Base-by-base conservation (phyloP, 2,797 vertebrate species). In the Yasuhikotakia modesta region DNA sequence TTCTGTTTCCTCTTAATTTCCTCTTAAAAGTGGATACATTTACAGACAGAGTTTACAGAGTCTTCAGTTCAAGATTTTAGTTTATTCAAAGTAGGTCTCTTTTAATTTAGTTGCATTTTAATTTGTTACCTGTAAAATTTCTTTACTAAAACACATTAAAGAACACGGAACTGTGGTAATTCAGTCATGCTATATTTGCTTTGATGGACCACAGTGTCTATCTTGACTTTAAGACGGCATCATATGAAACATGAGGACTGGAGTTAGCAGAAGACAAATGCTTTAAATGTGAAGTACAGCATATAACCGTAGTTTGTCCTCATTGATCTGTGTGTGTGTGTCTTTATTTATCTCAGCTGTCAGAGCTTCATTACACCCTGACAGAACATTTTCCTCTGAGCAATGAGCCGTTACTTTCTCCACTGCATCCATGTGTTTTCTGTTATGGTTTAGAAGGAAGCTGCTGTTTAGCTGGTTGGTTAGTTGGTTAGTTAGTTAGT, bases 371-470 rank as follows among this genome's bases (percentile, higher is more conserved):
- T 71, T 70, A 27, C 46, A 24, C 83, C 81, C 78, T 82, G 86
- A 87, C 85, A 86, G 86, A 87, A 87, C 85, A 80, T 79, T 86
- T 87, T 84, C 7, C 73, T 83, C 71, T 90, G 86, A 90, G 83
- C 81, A 83, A 91, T 88, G 79, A 35, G 85, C 70, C 78, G 67
- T 74, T 73, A 78, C 84, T 70, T 52, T 30, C 85, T 83, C 81
- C 58, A 22, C 60, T 17, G 19, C 30, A 63, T 73, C 7, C 11
- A 21, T 64, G 43, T 60, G n/a, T 19, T 14, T 73, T 73, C 63
- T 22, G 50, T 73, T 19, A 52, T 52, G 58, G 50, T 50, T 13
- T 50, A 22, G 32, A 45, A 52, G 32, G 14, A 72, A 48, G 55
- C 43, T 60, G 8, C n/a, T 24, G 53, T n/a, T 46, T 35, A 6